Conservation (phyloP, 2,888 invertebrate genomes). For the Eumacrocentrus americanus region DNA sequence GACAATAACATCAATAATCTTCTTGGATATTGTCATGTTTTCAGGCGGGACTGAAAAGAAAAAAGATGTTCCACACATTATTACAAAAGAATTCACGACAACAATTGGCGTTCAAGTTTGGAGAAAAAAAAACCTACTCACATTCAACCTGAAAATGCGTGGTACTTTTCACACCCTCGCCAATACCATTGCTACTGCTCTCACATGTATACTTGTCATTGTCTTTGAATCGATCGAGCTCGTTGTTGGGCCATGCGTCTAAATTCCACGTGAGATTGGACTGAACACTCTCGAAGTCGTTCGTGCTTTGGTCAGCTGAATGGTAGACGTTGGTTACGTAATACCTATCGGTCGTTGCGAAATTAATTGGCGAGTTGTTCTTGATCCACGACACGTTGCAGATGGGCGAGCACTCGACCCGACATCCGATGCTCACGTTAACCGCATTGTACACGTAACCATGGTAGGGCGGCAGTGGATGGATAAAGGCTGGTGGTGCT, state of each 20-base stretch:
- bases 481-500: conserved; percentile 90
- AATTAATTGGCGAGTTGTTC: conserved; percentile 73
- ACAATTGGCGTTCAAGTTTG: too few relatives aligned
- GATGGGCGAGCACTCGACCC: conserved; percentile 87
- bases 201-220: conserved; percentile 81
- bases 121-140: conserved; percentile 66
- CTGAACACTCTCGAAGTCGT: conserved; percentile 87
- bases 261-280: conserved; percentile 91
- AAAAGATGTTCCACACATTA: too few relatives aligned
- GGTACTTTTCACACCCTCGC: conserved; percentile 80
- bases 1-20: conserved; percentile 64
- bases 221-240: conserved; percentile 77
- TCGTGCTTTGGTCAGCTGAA: conserved; percentile 77
- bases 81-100: too few relatives aligned
- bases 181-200: conserved; percentile 78
- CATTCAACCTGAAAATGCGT: conserved; percentile 90
- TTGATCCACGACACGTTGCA: conserved; percentile 87
- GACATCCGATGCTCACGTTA: conserved; percentile 75
- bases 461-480: conserved; percentile 80
- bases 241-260: conserved; percentile 80
- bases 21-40: conserved; percentile 75
- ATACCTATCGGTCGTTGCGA: conserved; percentile 66
- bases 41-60: conserved; percentile 78
- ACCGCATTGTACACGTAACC: conserved; percentile 78
- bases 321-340: conserved; percentile 72